Evolutionary conservation across 2,888 invertebrate species (phyloP).

Genomic region (Ochlodes sylvanus): DNA sequence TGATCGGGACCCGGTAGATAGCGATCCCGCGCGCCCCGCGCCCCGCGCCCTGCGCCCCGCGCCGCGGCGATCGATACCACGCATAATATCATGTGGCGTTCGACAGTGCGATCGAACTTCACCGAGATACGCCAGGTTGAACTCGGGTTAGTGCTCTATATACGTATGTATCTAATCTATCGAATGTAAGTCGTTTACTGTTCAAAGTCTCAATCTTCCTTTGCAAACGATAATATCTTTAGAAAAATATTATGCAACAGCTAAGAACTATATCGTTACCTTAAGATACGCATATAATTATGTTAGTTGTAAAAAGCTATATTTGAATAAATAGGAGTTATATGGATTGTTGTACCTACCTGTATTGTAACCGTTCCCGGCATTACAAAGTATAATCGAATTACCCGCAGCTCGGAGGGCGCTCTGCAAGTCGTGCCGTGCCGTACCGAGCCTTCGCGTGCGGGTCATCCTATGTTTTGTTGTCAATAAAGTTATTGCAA

Average conservation of each 20-base stretch:
- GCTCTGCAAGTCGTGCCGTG: no score
- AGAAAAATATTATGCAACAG: slow-evolving; percentile 29
- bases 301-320: slow-evolving; percentile 40
- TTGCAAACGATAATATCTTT: slow-evolving; percentile 7
- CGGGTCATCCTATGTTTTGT: slow-evolving; percentile 64
- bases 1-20: no score
- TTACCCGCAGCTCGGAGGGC: neutral
- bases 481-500: slow-evolving; percentile 73
- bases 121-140: slow-evolving; percentile 1
- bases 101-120: no score
- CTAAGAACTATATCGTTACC: slow-evolving; percentile 39
- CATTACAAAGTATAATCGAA: slow-evolving; percentile 15
- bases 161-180: slow-evolving; percentile 21
- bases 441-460: neutral
- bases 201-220: slow-evolving; percentile 20
- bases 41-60: no score
- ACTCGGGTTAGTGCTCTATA: neutral
- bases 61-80: no score
- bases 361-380: slow-evolving; percentile 6
- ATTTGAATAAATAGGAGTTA: slow-evolving; percentile 40
- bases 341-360: slow-evolving; percentile 42
- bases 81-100: no score
- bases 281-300: slow-evolving; percentile 40
- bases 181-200: slow-evolving; percentile 25
- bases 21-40: no score